These are phyloP conservation scores for Drosophila mayri DNA, from an alignment of 1,140 invertebrate genomes.

Conservation along the genomic window DNA sequence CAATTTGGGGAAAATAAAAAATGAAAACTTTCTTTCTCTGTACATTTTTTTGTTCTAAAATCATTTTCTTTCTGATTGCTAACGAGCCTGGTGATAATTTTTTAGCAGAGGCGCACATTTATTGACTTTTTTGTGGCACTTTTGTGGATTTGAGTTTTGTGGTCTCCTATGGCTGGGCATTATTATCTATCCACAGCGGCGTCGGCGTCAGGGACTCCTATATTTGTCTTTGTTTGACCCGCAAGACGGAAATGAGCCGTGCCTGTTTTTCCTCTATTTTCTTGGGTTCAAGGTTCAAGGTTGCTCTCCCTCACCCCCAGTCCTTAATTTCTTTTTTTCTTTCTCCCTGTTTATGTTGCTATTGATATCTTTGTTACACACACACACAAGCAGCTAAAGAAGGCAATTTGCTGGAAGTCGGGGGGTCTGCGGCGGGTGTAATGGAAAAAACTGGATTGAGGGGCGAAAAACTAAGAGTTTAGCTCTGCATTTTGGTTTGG, in stretches of 20 bases:
- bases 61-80: slow-evolving; percentile 33
- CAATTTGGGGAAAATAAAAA: too few relatives aligned
- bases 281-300: slow-evolving; percentile 63
- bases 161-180: slow-evolving; percentile 24
- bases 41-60: neutral
- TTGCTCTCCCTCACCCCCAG: slow-evolving; percentile 12
- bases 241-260: slow-evolving; percentile 70
- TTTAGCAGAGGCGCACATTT: slow-evolving; percentile 65
- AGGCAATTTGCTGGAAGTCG: slow-evolving; percentile 35
- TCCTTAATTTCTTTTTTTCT: slow-evolving; percentile 19
- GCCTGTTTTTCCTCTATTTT: slow-evolving; percentile 31
- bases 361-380: slow-evolving; percentile 73
- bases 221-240: slow-evolving; percentile 51
- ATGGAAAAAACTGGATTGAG: slow-evolving; percentile 6
- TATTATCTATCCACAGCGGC: slow-evolving; percentile 7
- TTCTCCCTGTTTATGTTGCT: slow-evolving; percentile 18
- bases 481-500: slow-evolving; percentile 24
- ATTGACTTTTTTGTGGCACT: slow-evolving; percentile 75
- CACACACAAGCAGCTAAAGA: slow-evolving; percentile 22
- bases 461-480: slow-evolving; percentile 33
- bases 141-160: slow-evolving; percentile 63
- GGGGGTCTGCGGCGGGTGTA: neutral
- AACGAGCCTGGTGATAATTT: slow-evolving; percentile 79
- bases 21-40: neutral
- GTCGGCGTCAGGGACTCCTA: neutral